Base-by-base conservation (phyloP, 1,140 invertebrate genomes). In the Drosophila nigrodunni region DNA sequence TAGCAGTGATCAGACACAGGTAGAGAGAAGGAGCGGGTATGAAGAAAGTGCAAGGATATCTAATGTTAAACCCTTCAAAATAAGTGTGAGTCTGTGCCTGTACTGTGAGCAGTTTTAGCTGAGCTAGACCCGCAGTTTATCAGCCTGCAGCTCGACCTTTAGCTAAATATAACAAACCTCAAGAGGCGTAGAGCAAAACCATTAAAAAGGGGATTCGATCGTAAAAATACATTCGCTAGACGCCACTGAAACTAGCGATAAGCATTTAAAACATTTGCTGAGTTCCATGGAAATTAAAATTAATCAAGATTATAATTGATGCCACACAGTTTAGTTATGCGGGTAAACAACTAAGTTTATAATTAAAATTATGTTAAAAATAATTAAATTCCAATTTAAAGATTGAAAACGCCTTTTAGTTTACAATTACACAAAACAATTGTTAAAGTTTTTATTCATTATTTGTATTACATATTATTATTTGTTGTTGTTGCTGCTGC, bases 371-470 rank as follows among this genome's bases (percentile, higher is more conserved):
- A 18, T 30, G 18, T 13, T n/a, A 7, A 13, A 50, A 50, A 3
- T 0, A 50, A 25, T 50, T 8, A 13, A 46, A 46, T 2, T 7
- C 7, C 18, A 25, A 49, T 50, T 50, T 11, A 46, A 15, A 52
- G 30, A 10, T 18, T 21, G 55, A 49, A 47, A 80, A 80, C 35
- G 39, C 50, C 21, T 25, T 30, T 71, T 30, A 66, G 13, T 73
- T 80, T 90, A 90, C 86, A 90, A 90, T 90, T 90, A 90, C 86
- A 90, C 86, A 90, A 90, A 90, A 90, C 86, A 90, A 90, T 90
- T 86, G 82, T 90, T 90, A 90, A 90, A 90, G 82, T 90, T 90
- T 88, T 90, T 90, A 90, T 90, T 90, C 81, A 90, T 86, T 90
- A 90, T 70, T 87, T 77, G 85, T 87, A 90, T 90, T 86, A 77